Conservation (phyloP, 2,797 vertebrate genomes). For the Brotogeris chrysoptera region DNA sequence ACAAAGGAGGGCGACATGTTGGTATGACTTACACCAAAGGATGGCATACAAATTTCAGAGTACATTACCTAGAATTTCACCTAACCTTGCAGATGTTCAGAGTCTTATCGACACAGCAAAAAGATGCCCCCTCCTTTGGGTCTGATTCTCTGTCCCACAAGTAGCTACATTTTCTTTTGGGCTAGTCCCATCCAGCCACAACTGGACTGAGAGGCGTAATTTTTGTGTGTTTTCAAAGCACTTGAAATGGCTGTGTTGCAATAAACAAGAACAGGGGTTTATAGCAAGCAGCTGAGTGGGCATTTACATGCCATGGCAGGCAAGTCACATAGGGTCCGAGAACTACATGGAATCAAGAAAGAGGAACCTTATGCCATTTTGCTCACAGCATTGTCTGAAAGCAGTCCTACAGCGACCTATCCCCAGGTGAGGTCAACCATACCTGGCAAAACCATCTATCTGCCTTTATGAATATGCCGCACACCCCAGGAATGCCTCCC, state of each 20-base stretch:
- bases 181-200: neutral
- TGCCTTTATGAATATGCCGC: neutral
- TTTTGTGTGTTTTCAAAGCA: neutral
- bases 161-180: neutral
- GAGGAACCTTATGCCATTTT: neutral
- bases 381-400: neutral
- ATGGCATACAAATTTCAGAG: neutral
- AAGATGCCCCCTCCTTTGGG: neutral
- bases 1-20: neutral
- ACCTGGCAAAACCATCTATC: neutral
- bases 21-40: neutral
- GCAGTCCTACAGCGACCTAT: neutral
- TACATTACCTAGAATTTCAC: neutral
- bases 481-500: neutral
- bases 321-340: neutral
- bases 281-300: neutral
- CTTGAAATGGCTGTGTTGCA: neutral
- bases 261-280: neutral
- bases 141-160: neutral
- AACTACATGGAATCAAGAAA: neutral
- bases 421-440: neutral
- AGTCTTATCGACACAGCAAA: neutral
- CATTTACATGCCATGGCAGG: rapidly evolving
- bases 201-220: rapidly evolving
- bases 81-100: neutral